These are phyloP conservation scores for Lapara coniferarum DNA, from an alignment of 2,888 invertebrate species.

Conservation along the genomic window DNA sequence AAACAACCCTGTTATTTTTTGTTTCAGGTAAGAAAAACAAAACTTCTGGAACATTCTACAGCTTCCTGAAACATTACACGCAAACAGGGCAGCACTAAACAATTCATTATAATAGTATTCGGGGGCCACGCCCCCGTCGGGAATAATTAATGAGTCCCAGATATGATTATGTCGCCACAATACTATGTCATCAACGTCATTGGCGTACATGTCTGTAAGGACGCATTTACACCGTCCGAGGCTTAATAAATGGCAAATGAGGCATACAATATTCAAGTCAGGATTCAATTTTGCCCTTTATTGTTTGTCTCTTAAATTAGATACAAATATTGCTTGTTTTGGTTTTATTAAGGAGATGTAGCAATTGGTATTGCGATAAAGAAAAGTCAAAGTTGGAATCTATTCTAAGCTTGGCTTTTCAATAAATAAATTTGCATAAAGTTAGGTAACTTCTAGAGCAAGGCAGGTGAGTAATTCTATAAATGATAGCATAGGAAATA, in stretches of 20 bases:
- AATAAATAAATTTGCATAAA: too few relatives aligned
- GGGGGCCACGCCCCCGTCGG: slow-evolving; percentile 48
- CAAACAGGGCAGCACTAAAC: slow-evolving; percentile 34
- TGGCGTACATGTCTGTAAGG: slow-evolving; percentile 27
- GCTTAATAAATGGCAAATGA: not conserved
- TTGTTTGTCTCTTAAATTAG: not conserved
- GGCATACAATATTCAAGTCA: not conserved
- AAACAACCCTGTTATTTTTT: not conserved
- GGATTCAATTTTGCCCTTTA: slow-evolving; percentile 4
- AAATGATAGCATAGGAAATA: too few relatives aligned
- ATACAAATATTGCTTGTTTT: not conserved
- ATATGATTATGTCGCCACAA: slow-evolving; percentile 77
- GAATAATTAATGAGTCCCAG: slow-evolving; percentile 74
- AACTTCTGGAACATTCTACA: not conserved
- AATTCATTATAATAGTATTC: slow-evolving; percentile 61
- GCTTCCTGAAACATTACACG: not conserved
- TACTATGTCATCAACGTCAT: slow-evolving; percentile 68
- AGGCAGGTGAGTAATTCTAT: too few relatives aligned
- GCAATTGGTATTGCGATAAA: too few relatives aligned
- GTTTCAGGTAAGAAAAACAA: slow-evolving; percentile 8
- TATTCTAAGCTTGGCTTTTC: too few relatives aligned
- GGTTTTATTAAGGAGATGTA: not conserved
- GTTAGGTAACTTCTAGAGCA: too few relatives aligned
- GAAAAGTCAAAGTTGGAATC: too few relatives aligned
- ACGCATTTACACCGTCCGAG: not conserved